phyloP scores from a whole-genome alignment of 1,140 invertebrate species.

The Drosophila nasuta region DNA sequence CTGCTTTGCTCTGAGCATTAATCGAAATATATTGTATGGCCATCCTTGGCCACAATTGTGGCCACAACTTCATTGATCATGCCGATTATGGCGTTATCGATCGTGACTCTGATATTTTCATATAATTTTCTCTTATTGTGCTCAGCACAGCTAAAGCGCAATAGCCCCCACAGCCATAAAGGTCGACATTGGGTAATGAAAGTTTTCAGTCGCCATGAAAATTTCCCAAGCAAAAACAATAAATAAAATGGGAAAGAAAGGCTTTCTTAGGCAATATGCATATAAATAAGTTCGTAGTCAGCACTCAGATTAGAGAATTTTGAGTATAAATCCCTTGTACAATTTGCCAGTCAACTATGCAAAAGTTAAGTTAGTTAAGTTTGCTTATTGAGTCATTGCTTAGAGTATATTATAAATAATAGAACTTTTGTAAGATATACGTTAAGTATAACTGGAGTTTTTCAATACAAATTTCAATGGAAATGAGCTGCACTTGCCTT shows the following conservation, averaged over 20 bases:
- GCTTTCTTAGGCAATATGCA: neutral
- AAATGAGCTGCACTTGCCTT: too few relatives aligned
- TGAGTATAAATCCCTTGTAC: too few relatives aligned
- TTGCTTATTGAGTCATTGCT: too few relatives aligned
- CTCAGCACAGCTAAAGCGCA: neutral
- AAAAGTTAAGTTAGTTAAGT: too few relatives aligned
- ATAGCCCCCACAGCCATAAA: slow-evolving; percentile 50
- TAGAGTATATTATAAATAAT: too few relatives aligned
- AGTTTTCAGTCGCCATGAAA: slow-evolving; percentile 65
- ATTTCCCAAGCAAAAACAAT: slow-evolving; percentile 37
- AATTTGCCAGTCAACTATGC: too few relatives aligned
- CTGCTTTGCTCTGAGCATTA: slow-evolving; percentile 50
- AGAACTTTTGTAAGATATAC: too few relatives aligned
- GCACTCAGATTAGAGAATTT: too few relatives aligned
- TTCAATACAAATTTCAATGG: too few relatives aligned
- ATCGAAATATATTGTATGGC: slow-evolving; percentile 67
- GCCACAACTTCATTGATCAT: slow-evolving; percentile 59
- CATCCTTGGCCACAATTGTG: slow-evolving; percentile 23
- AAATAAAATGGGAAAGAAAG: slow-evolving; percentile 4
- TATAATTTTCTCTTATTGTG: slow-evolving; percentile 75
- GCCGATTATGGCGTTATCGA: slow-evolving; percentile 70
- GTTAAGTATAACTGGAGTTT: too few relatives aligned
- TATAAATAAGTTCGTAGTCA: neutral
- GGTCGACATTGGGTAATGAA: slow-evolving; percentile 63
- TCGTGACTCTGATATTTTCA: slow-evolving; percentile 80